A percentile compares a stretch with the other conserved stretches of the same genome.
These are phyloP conservation scores for Puma concolor DNA, from an alignment of 2,113 vertebrate genomes.

Conservation along the genomic window DNA sequence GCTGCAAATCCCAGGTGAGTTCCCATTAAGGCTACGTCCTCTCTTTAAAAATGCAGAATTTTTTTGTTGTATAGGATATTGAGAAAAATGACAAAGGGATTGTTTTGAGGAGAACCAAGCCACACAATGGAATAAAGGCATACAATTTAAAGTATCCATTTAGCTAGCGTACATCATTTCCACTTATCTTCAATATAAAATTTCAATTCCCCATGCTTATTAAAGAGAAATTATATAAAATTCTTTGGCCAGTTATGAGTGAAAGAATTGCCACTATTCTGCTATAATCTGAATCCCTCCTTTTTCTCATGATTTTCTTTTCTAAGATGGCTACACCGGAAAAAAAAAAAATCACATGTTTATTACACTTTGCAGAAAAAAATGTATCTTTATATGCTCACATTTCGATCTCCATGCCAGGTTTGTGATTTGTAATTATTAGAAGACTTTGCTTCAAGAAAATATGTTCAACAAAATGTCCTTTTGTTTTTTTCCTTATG, in stretches of 20 bases:
- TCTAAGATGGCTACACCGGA: neutral
- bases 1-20: neutral
- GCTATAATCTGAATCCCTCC: neutral
- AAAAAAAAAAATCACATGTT: neutral
- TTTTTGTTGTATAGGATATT: neutral
- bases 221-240: neutral
- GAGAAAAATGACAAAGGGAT: neutral
- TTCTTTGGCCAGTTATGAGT: neutral
- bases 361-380: neutral
- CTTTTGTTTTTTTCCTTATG: neutral
- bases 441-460: neutral
- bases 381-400: neutral
- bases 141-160: neutral
- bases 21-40: neutral
- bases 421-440: neutral
- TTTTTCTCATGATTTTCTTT: neutral
- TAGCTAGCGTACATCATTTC: neutral
- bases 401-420: neutral
- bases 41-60: neutral
- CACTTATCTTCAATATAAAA: neutral
- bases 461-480: neutral
- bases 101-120: neutral
- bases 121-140: neutral
- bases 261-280: neutral
- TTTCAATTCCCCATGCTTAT: neutral